Base-by-base conservation (phyloP, 2,113 vertebrate genomes). In the Oceanites oceanicus region DNA sequence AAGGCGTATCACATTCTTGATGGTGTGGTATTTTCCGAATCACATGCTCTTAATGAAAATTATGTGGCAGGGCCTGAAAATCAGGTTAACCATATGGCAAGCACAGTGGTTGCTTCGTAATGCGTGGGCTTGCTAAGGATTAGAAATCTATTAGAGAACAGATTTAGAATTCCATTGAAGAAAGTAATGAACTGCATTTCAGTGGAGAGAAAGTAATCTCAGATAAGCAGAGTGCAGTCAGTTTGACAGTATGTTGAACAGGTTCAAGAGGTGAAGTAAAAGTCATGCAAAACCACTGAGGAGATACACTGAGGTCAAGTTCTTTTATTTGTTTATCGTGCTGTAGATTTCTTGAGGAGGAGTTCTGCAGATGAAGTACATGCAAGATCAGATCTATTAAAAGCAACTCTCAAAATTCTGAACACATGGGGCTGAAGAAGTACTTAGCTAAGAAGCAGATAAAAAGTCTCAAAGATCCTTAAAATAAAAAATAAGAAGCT, bases 161-260 rank as follows among this genome's bases (percentile, higher is more conserved):
- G 93, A 93, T 89, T 93, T 95, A 90, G 91, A 96, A 96, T 97
- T 96, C 76, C 90, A 95, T 68, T 95, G 95, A 97, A 97, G 93
- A 95, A 97, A 91, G 91, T 97, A 97, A 97, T 96, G 96, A 97
- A 96, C 91, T 94, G 77, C 49, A 49, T 95, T 97, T 96, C n/a
- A 32, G 90, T 74, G 79, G 40, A 93, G 77, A 63, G 91, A 96
- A 97, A 95, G 93, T 96, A 96, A 97, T 96, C 96, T 97, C 92
- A 96, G 95, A 97, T 94, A 97, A 97, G 94, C 89, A 80, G 93
- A 82, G 81, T 94, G 94, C 59, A 87, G 94, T 66, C 93, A 92
- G 85, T 87, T 77, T 96, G 91, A 86, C 94, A 90, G 90, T 65
- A 38, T 86, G 90, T 71, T 94, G 93, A 92, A 88, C 88, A 79